Evolutionary conservation across 2,113 vertebrate genomes (phyloP), one percentile per base, ranked within the genome.

Genomic region (Sterna hirundo): DNA sequence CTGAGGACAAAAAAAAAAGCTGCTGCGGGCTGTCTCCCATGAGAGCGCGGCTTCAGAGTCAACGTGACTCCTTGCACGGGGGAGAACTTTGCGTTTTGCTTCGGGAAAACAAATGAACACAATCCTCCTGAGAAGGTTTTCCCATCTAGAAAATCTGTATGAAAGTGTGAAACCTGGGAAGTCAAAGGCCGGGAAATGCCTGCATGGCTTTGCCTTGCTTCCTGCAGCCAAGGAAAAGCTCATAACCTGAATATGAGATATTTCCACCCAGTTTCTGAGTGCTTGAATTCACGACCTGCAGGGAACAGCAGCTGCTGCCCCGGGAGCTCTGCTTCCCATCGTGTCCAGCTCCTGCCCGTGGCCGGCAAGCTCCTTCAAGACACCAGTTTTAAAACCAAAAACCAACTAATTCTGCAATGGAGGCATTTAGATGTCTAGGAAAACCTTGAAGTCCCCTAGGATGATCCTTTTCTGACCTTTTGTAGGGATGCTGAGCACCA

Each of bases 321-420:
- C 0, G 0, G 19, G 34, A 86, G 42, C n/a, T 93, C 60, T 54
- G 84, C 49, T 57, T 91, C 51, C 65, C 29, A 38, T 61, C 0
- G 0, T 3, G 6, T 54, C 70, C 3, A 1, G 11, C 14, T 66
- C 66, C 51, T 77, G 77, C 52, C 68, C 0, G 0, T 11, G 47
- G 47, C 72, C 52, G 40, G 21, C 23, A 6, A 4, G 12, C 23
- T 82, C 54, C 57, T 76, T 62, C 19, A 5, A 70, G 36, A 57
- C 26, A 75, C 36, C 30, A 68, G 6, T 54, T 75, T 82, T 51
- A 64, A 78, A 77, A 58, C 10, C 4, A 51, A 84, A 68, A 80
- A n/a, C 29, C 32, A 68, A 27, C 19, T 84, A 1, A 0, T 27
- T 60, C 49, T n/a, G 13, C 64, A 54, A 69, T 81, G 17, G 27